phyloP scores from a whole-genome alignment of 2,888 invertebrate species.

The Drosophila atripex region DNA sequence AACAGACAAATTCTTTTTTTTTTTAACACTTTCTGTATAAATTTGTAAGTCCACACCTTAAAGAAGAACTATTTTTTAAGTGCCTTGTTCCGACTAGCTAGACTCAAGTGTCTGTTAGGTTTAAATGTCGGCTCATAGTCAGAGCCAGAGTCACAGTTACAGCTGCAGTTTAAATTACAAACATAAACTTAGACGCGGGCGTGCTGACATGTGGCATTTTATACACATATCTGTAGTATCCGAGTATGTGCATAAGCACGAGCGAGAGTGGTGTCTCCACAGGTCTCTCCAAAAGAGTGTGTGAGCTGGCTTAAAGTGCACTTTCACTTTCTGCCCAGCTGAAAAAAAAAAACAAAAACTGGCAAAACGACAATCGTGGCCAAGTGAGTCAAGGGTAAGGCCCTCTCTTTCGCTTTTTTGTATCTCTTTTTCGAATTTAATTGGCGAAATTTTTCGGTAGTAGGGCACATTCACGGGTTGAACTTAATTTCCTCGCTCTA shows the following conservation, averaged over 20 bases:
- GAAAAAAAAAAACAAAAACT: conserved; percentile 60
- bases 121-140: conserved; percentile 62
- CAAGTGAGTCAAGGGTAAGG: conserved; percentile 12
- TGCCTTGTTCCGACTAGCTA: conserved; percentile 14
- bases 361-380: conserved; percentile 70
- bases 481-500: conserved; percentile 6
- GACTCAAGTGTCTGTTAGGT: conserved; percentile 70
- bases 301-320: conserved; percentile 57
- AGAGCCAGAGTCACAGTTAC: conserved; percentile 7
- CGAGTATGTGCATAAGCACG: conserved; percentile 22
- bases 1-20: too few relatives aligned
- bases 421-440: conserved; percentile 27
- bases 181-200: conserved; percentile 9
- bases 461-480: neutral
- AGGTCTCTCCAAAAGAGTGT: conserved; percentile 10
- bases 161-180: conserved; percentile 25
- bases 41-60: too few relatives aligned
- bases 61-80: neutral
- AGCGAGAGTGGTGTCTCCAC: neutral
- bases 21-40: too few relatives aligned
- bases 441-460: conserved; percentile 26
- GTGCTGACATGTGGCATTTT: conserved; percentile 39
- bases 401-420: neutral
- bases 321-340: conserved; percentile 73
- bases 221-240: conserved; percentile 15